Evolutionary conservation across 1,140 invertebrate species (phyloP).

Genomic region (Campodea augens): DNA sequence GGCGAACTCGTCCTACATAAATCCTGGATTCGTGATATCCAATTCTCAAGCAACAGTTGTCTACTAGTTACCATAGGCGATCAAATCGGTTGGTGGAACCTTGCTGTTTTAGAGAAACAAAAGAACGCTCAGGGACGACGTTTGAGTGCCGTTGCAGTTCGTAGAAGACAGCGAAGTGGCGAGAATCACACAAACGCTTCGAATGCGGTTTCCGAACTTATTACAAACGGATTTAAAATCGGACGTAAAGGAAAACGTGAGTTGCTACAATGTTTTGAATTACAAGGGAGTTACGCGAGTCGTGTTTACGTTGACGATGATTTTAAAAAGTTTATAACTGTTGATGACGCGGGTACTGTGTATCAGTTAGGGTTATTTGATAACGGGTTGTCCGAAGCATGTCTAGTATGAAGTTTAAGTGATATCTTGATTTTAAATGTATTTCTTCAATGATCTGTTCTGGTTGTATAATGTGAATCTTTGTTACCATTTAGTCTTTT

Average conservation of each 20-base stretch:
- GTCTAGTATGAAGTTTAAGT: no score
- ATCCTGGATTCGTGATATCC: constrained; percentile 7
- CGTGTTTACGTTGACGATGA: constrained; percentile 5
- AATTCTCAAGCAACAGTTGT: constrained; percentile 8
- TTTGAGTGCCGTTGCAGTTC: constrained; percentile 11
- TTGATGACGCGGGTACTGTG: constrained; percentile 13
- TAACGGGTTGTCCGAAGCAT: no score
- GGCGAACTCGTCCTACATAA: constrained; percentile 14
- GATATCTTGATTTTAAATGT: no score
- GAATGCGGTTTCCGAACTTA: constrained; percentile 10
- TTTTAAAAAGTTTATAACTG: constrained; percentile 11
- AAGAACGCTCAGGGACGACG: not conserved
- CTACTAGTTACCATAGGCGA: constrained; percentile 12
- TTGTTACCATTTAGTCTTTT: no score
- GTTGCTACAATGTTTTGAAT: constrained; percentile 11
- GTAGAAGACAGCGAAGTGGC: constrained; percentile 8
- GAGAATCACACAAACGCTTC: constrained; percentile 1
- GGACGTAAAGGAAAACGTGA: constrained; percentile 13
- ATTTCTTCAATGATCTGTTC: no score
- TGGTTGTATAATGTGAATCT: no score
- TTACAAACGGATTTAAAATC: constrained; percentile 11
- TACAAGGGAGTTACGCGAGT: constrained; percentile 11
- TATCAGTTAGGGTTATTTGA: constrained; percentile 10
- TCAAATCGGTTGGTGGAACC: constrained; percentile 11
- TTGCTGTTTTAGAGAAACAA: constrained; percentile 7